A percentile compares a stretch with the other conserved stretches of the same genome.
These are phyloP conservation scores for Fissipunctia ypsillon DNA, from an alignment of 2,888 invertebrate genomes.

Conservation along the genomic window DNA sequence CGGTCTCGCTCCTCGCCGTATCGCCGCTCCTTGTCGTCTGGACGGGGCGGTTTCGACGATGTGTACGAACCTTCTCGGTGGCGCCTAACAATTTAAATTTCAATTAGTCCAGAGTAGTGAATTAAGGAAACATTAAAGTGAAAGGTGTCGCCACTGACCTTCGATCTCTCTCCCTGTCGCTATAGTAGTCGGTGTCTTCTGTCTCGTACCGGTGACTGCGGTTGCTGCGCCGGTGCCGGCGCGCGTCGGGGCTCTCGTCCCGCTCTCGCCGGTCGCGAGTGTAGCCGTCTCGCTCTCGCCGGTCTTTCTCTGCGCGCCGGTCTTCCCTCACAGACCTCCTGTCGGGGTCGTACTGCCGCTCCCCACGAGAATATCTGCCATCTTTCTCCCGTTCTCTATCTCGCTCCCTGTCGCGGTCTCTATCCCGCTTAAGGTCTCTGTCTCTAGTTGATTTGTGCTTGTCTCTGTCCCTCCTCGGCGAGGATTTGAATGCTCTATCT, in stretches of 20 bases:
- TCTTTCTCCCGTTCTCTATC: slow-evolving; percentile 79
- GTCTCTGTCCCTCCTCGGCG: slow-evolving; percentile 82
- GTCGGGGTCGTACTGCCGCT: slow-evolving; percentile 80
- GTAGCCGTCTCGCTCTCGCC: slow-evolving; percentile 72
- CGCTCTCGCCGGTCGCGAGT: slow-evolving; percentile 72
- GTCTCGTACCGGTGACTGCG: slow-evolving; percentile 91
- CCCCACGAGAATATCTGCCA: slow-evolving; percentile 80
- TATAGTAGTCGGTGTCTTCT: slow-evolving; percentile 93
- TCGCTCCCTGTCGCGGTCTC: slow-evolving; percentile 71
- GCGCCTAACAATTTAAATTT: slow-evolving; percentile 73
- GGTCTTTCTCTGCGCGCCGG: slow-evolving; percentile 79
- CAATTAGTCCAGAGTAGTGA: not conserved
- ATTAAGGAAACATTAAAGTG: not conserved
- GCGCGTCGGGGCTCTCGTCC: slow-evolving; percentile 80
- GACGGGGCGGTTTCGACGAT: slow-evolving; percentile 85
- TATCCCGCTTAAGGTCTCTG: slow-evolving; percentile 74
- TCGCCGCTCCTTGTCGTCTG: slow-evolving; percentile 82
- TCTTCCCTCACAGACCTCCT: slow-evolving; percentile 77
- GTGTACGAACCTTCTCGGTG: slow-evolving; percentile 89
- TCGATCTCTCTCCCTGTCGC: slow-evolving; percentile 91
- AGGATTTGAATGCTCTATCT: slow-evolving; percentile 81
- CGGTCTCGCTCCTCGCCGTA: slow-evolving; percentile 78
- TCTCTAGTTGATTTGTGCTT: slow-evolving; percentile 79
- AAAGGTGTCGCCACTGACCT: slow-evolving; percentile 75
- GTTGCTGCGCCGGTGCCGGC: slow-evolving; percentile 80